Base-by-base conservation (phyloP, 2,888 invertebrate species). In the Ophraella communa region DNA sequence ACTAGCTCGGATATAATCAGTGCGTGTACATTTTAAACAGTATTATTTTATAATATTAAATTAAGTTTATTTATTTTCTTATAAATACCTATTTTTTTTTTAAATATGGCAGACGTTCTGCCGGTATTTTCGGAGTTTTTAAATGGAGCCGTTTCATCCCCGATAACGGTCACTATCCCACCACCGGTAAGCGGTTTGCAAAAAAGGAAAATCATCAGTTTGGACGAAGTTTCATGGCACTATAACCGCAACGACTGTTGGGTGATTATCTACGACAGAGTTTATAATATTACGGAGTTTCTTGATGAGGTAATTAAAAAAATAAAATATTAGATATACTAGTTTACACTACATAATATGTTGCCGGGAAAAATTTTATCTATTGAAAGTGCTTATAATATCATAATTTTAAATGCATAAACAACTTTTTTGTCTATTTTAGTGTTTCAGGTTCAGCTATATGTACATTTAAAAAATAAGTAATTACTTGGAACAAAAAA, bases 231-330 rank as follows among this genome's bases (percentile, higher is more conserved):
- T 3, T 85, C 90, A 4, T 86, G 86, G 76, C 95, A 95, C 77
- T 93, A 93, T 77, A 84, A 85, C 17, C 80, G 81, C 4, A 81
- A 86, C 11, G 92, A 93, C 78, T 95, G 94, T 81, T 95, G 95
- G 95, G 85, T 94, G 55, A 87, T 93, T n/a, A 87, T 95, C 51
- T 92, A 91, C 80, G 94, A 95, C 83, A 88, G 91, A 62, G 91
- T 95, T 10, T 95, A 94, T 80, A 90, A 95, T 77, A 87, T 94
- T 56, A 91, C 94, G 1, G 84, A 86, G 35, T 94, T 95, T 79
- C 79, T 95, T 44, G 83, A 87, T 69, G 87, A 88, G 85, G 90
- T 90, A 81, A 83, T 52, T 70, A n/a, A n/a, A n/a, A n/a, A n/a
- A n/a, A 7, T 20, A 11, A 45, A 45, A 7, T 45, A 17, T 45